Base-by-base conservation (phyloP, 2,888 invertebrate genomes). In the Blastobasis adustella region DNA sequence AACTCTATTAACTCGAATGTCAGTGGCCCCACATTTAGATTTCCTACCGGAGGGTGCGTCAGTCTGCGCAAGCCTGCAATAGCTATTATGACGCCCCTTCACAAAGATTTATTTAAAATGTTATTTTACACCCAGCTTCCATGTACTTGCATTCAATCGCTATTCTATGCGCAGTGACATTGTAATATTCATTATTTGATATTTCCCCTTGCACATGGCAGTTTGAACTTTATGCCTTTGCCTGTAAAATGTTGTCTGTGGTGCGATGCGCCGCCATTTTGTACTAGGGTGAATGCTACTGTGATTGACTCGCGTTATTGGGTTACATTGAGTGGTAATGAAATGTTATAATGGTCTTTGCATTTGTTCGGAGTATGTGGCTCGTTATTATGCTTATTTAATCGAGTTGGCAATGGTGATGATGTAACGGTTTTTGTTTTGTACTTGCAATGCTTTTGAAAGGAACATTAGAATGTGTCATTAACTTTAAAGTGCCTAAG, bases 61-160 rank as follows among this genome's bases (percentile, higher is more conserved):
- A 74, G 63, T 69, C 73, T 73, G 62, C 65, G 71, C 71, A 71
- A 71, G 73, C 67, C 73, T 74, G 78, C 76, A 79, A 77, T 73
- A 76, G 76, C 86, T 85, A 84, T 85, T 86, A 85, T 81, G 78
- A 77, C 77, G 71, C 76, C 85, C 85, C 78, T 73, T 70, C 69
- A 66, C 75, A 81, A 82, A 85, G 87, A 87, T 87, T 86, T 82
- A 88, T 87, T 88, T 86, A 86, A 84, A 88, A 87, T 83, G 86
- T 86, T 87, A 87, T 86, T 86, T 84, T 83, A 86, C 81, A 83
- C 86, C 83, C 74, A 64, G 71, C 73, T 67, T 69, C 78, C 75
- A 83, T 79, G 69, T 81, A 73, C 75, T 70, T 82, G 79, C 81
- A 68, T 71, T 71, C 73, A 71, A 74, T 73, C 67, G 66, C 65